Base-by-base conservation (phyloP, 2,797 vertebrate genomes). In the Nyctibius grandis region DNA sequence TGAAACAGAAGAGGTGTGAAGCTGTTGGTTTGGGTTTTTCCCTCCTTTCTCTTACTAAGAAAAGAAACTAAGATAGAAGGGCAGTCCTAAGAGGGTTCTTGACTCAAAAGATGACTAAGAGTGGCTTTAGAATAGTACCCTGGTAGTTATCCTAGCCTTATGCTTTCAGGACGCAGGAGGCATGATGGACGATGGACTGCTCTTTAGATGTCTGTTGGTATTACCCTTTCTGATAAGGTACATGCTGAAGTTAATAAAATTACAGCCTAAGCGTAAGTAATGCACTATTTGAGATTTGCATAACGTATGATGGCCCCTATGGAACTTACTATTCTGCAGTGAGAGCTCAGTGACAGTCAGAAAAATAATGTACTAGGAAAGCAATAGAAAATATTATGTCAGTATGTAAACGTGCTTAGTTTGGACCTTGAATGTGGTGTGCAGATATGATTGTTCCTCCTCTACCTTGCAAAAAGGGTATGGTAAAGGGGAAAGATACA, bases 381-480 rank as follows among this genome's bases (percentile, higher is more conserved):
- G 50, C 11, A 7, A 5, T n/a, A 60, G 36, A 60, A 61, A 59
- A 72, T 33, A 10, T 6, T 33, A 21, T 12, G 21, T n/a, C 15
- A 33, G 12, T 18, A 0, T 28, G 21, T 64, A 60, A 70, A 45
- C 0, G 2, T 61, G 36, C 12, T 29, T 3, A 3, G 11, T 53
- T 78, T 44, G 33, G 54, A 53, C 45, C 28, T 45, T 11, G 34
- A 34, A 17, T 33, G 15, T 29, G 15, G 12, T 22, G 8, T 56
- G 53, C 48, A 36, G 20, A 20, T 72, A 8, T 2, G 9, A 17
- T 51, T 26, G 12, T 60, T 81, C 19, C 10, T 4, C 20, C 4
- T 51, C 15, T 51, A 13, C n/a, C 4, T 60, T 34, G 44, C 31
- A 57, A 28, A 76, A 51, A 77, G 23, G 26, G 9, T 45, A 21